Evolutionary conservation across 2,888 invertebrate genomes (phyloP).

Genomic region (Phortica okadai): DNA sequence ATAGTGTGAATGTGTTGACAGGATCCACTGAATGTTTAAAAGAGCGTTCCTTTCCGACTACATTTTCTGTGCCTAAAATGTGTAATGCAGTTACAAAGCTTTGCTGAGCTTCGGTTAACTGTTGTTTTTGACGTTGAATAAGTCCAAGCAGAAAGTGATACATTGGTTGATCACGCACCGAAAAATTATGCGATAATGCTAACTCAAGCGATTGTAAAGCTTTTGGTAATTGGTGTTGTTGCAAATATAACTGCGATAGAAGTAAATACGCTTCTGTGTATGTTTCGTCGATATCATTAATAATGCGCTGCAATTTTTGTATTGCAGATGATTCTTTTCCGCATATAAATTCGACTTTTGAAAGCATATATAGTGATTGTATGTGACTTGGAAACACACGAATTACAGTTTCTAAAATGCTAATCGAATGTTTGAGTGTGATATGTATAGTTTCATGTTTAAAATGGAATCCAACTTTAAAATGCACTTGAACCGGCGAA

Average conservation of each 20-base stretch:
- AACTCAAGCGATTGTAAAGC: slow-evolving; percentile 92
- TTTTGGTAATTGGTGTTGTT: slow-evolving; percentile 82
- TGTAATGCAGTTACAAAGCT: slow-evolving; percentile 86
- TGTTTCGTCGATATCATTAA: slow-evolving; percentile 86
- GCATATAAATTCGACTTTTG: slow-evolving; percentile 87
- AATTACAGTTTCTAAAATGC: slow-evolving; percentile 84
- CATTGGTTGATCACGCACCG: slow-evolving; percentile 92
- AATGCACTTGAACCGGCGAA: slow-evolving; percentile 81
- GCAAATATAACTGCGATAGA: slow-evolving; percentile 89
- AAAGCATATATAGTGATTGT: slow-evolving; percentile 82
- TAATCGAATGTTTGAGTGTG: slow-evolving; percentile 80
- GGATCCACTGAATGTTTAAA: slow-evolving; percentile 34
- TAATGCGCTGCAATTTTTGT: slow-evolving; percentile 83
- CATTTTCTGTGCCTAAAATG: slow-evolving; percentile 77
- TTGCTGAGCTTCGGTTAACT: slow-evolving; percentile 84
- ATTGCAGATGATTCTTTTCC: slow-evolving; percentile 87
- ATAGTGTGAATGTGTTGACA: slow-evolving; percentile 77
- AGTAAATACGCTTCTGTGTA: slow-evolving; percentile 90
- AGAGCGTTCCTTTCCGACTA: no score
- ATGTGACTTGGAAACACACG: slow-evolving; percentile 90
- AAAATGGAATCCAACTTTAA: slow-evolving; percentile 67
- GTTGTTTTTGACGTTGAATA: slow-evolving; percentile 86
- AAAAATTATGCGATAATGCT: slow-evolving; percentile 94
- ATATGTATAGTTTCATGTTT: slow-evolving; percentile 78
- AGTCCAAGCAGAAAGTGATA: slow-evolving; percentile 92